phyloP scores from a whole-genome alignment of 37 sponge, comb jelly and placozoan species.

The Spongia lamella region DNA sequence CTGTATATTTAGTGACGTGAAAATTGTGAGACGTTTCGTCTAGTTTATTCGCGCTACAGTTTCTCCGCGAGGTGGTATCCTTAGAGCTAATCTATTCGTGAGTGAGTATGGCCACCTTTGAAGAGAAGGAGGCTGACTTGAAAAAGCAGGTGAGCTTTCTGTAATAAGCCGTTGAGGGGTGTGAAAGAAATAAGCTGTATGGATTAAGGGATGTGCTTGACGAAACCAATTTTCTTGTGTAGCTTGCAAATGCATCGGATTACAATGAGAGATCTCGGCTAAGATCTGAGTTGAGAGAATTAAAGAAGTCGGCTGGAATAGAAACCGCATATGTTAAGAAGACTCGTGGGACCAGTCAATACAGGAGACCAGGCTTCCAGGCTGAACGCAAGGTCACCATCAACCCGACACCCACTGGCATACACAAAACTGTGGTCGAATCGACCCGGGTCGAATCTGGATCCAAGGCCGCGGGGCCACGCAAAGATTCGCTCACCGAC shows the following conservation, averaged over 20 bases:
- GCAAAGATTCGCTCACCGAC: slow-evolving; percentile 32
- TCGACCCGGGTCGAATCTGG: slow-evolving; percentile 33
- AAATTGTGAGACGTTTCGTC: too few relatives aligned
- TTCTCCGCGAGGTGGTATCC: too few relatives aligned
- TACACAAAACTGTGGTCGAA: neutral
- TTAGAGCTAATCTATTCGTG: too few relatives aligned
- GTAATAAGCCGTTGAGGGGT: too few relatives aligned
- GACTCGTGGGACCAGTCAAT: slow-evolving; percentile 30
- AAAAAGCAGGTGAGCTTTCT: too few relatives aligned
- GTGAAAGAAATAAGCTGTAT: too few relatives aligned
- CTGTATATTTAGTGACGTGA: too few relatives aligned
- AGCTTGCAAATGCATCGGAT: slow-evolving; percentile 62
- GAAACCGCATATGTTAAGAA: neutral
- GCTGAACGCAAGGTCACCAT: slow-evolving; percentile 50
- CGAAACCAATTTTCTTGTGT: too few relatives aligned
- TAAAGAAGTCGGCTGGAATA: slow-evolving; percentile 41
- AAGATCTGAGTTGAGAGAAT: slow-evolving; percentile 52
- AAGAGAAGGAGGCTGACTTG: too few relatives aligned
- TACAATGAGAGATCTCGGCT: slow-evolving; percentile 68
- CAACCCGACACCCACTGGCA: slow-evolving; percentile 2
- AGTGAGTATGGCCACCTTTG: too few relatives aligned
- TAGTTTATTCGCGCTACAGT: too few relatives aligned
- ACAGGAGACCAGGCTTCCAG: slow-evolving; percentile 72
- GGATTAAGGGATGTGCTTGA: too few relatives aligned
- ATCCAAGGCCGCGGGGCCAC: neutral